These are phyloP conservation scores for Homarus gammarus DNA, from an alignment of 2,888 invertebrate genomes.

Conservation along the genomic window DNA sequence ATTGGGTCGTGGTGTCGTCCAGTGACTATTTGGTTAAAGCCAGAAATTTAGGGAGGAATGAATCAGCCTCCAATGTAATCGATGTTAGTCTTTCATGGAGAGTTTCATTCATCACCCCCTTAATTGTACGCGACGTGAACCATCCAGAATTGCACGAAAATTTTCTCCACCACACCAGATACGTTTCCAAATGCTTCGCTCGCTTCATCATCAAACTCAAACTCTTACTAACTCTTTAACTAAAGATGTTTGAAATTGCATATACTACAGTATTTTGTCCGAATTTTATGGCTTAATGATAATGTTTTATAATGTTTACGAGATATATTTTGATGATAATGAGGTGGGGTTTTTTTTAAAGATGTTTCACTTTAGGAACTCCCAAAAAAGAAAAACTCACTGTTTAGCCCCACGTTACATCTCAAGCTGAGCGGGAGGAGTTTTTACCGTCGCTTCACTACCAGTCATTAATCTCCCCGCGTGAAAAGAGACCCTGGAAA, in stretches of 20 bases:
- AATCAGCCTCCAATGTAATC: background rate
- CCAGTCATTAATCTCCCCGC: background rate
- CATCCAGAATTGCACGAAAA: background rate
- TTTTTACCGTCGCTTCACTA: background rate
- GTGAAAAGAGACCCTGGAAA: background rate
- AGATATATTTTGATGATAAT: background rate
- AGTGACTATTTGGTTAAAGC: background rate
- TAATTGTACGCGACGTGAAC: constrained; percentile 19
- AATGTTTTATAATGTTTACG: background rate
- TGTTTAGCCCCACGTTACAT: background rate
- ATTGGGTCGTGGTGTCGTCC: too few species aligned
- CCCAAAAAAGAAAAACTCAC: too few species aligned
- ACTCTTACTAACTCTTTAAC: background rate
- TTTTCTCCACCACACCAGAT: background rate
- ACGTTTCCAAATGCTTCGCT: background rate
- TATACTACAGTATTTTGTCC: too few species aligned
- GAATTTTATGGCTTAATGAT: background rate
- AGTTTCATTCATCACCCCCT: constrained; percentile 9
- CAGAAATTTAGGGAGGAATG: background rate
- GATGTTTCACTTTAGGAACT: background rate
- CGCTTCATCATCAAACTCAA: background rate
- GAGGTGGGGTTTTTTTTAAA: background rate
- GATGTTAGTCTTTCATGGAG: constrained; percentile 1
- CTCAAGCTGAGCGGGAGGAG: background rate
- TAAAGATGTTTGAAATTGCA: too few species aligned